Conservation (phyloP, 2,113 vertebrate genomes). For the Muscicapa adusta region DNA sequence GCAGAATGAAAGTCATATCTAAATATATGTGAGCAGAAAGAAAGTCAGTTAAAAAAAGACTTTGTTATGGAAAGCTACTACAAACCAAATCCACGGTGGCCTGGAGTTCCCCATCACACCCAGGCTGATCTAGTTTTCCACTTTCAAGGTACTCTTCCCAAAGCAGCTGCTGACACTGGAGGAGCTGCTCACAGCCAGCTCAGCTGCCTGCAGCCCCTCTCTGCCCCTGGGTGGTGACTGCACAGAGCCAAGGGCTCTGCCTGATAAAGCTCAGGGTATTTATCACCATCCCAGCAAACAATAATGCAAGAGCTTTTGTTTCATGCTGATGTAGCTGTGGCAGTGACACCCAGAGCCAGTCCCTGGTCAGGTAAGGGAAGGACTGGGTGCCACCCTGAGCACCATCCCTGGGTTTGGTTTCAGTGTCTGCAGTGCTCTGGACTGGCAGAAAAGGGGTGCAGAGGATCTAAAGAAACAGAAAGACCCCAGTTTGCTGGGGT, state of each 20-base stretch:
- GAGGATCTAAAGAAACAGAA: not conserved
- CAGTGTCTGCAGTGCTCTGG: not conserved
- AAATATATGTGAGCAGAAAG: slow-evolving; percentile 60
- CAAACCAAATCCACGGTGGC: slow-evolving; percentile 49
- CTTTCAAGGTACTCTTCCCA: slow-evolving; percentile 13
- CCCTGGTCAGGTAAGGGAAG: not conserved
- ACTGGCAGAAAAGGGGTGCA: not conserved
- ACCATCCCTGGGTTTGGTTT: not conserved
- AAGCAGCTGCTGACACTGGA: not conserved
- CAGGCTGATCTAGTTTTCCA: slow-evolving; percentile 26
- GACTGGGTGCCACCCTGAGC: not conserved
- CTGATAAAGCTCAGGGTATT: not conserved
- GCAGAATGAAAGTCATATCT: slow-evolving; percentile 56
- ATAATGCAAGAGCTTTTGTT: not conserved
- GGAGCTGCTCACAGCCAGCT: not conserved
- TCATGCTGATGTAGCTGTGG: not conserved
- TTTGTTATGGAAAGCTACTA: slow-evolving; percentile 65
- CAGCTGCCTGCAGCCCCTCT: not conserved
- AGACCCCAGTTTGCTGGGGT: not conserved
- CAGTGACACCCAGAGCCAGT: not conserved
- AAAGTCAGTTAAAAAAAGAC: slow-evolving; percentile 55
- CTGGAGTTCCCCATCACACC: slow-evolving; percentile 37
- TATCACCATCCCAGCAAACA: not conserved
- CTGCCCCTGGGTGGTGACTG: not conserved
- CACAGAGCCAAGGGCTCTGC: not conserved